These are phyloP conservation scores for Lepus townsendii DNA, from an alignment of 2,797 vertebrate genomes.

Conservation along the genomic window DNA sequence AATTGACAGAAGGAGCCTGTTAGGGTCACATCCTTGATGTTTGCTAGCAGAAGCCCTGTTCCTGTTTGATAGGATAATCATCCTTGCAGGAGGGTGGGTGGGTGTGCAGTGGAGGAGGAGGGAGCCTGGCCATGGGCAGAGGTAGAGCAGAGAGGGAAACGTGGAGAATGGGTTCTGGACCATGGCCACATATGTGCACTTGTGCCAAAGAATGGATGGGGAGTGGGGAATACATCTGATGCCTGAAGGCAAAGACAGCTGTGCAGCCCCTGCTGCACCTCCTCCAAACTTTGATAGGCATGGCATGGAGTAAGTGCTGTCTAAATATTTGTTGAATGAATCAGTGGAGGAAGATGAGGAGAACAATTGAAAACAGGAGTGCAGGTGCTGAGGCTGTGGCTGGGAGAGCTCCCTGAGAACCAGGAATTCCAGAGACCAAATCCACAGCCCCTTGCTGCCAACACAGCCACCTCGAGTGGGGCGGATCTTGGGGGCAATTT, in stretches of 20 bases:
- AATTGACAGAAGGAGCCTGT: neutral
- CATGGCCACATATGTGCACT: neutral
- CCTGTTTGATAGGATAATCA: neutral
- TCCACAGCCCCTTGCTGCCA: neutral
- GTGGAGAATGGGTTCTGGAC: neutral
- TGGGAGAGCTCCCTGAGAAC: neutral
- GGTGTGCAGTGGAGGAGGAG: neutral
- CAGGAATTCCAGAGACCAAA: neutral
- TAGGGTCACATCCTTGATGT: neutral
- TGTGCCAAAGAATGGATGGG: neutral
- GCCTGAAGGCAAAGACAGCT: neutral
- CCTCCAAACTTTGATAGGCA: neutral
- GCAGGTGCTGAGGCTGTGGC: neutral
- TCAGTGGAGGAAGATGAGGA: neutral
- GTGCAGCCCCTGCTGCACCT: neutral
- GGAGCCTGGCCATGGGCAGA: neutral
- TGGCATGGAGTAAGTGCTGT: neutral
- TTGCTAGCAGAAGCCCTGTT: neutral
- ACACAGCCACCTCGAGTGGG: neutral
- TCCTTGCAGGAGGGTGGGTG: neutral
- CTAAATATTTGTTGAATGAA: neutral
- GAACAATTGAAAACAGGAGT: neutral
- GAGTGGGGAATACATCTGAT: too few relatives aligned
- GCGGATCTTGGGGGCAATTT: neutral
- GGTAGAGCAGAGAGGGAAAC: neutral